phyloP scores from a whole-genome alignment of 2,888 invertebrate genomes.

The Luperina nickerlii region DNA sequence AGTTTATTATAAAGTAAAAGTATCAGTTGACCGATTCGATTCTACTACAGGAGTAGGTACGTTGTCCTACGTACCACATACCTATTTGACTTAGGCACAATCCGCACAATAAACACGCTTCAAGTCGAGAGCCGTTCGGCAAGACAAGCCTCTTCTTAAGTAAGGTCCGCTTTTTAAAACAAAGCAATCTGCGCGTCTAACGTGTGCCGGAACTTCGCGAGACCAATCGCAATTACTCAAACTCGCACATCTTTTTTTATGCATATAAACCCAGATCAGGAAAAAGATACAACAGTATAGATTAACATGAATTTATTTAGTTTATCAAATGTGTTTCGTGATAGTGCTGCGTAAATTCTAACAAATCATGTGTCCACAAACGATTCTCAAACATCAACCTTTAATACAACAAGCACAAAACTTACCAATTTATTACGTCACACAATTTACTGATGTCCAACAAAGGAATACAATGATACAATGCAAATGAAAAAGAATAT shows the following conservation, averaged over 20 bases:
- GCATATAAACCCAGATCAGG: slow-evolving; percentile 38
- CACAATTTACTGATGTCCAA: slow-evolving; percentile 49
- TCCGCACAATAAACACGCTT: not conserved
- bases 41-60: too few species aligned
- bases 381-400: slow-evolving; percentile 79
- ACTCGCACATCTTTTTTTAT: slow-evolving; percentile 36
- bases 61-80: not conserved
- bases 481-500: slow-evolving; percentile 61
- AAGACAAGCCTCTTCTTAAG: not conserved
- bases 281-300: slow-evolving; percentile 72
- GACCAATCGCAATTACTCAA: slow-evolving; percentile 60
- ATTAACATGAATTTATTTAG: slow-evolving; percentile 89
- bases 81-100: not conserved
- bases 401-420: slow-evolving; percentile 76
- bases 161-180: slow-evolving; percentile 41
- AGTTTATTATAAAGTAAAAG: not conserved
- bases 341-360: slow-evolving; percentile 86
- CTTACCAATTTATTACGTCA: slow-evolving; percentile 62
- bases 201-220: slow-evolving; percentile 53
- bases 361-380: slow-evolving; percentile 85
- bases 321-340: slow-evolving; percentile 88
- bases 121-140: slow-evolving; percentile 27
- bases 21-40: not conserved
- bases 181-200: slow-evolving; percentile 45
- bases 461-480: slow-evolving; percentile 43